Base-by-base conservation (phyloP, 1,140 invertebrate species). In the Ridgeia piscesae region DNA sequence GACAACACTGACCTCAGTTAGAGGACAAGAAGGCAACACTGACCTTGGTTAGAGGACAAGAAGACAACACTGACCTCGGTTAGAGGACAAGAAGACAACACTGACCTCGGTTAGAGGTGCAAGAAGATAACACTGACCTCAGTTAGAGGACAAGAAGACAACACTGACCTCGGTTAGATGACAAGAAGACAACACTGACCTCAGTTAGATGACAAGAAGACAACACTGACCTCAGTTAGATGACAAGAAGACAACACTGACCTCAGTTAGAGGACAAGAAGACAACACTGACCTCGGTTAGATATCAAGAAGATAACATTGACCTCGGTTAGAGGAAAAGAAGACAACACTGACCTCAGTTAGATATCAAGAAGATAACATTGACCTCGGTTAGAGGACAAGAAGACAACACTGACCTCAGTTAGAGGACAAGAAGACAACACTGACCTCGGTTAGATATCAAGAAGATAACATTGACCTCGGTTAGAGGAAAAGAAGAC, bases 91-190 rank as follows among this genome's bases (percentile, higher is more conserved):
- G 14, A 21, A 34, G 17, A 14, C 93, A 11, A 88, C 42, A 94
- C 93, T 89, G 94, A 97, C 97, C 94, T 97, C 97, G 9, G 97
- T 96, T 4, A 27, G n/a, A 33, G n/a, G n/a, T n/a, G 33, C 14
- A 90, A 90, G 14, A 21, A 34, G 17, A 14, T 92, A 11, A 88
- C 42, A 94, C 93, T 89, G 94, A 97, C 97, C 94, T 97, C 97
- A 9, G 97, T 96, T n/a, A n/a, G 42, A 27, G n/a, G 89, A 90
- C 14, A 90, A 90, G 14, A 21, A 34, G 17, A 14, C 93, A 11
- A 88, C 42, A 94, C 93, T 89, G 94, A 97, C 97, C 94, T 97
- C 97, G 9, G 97, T 96, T n/a, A n/a, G 42, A 27, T 90, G 89
- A 90, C 14, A 90, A 90, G 14, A 21, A 34, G 17, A 14, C 93